Percentiles rank a stretch among this genome's conserved stretches.
Conservation (phyloP, 2,113 vertebrate species). For the Cygnus buccinator region DNA sequence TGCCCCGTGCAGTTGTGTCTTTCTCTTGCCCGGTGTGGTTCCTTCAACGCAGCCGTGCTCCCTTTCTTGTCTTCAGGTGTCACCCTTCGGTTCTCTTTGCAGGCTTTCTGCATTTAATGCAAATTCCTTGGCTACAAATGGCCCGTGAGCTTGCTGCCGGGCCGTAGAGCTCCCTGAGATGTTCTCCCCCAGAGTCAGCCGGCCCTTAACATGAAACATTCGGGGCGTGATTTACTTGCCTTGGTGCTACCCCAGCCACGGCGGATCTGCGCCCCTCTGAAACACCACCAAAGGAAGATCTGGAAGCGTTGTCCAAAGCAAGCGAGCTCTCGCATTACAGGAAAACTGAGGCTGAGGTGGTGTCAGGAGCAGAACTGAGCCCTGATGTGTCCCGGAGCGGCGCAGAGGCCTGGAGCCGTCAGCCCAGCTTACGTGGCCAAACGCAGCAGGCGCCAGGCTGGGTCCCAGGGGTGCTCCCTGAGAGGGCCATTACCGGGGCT, state of each 20-base stretch:
- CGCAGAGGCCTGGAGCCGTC: background rate
- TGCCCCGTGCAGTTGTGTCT: background rate
- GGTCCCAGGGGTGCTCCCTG: background rate
- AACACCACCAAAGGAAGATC: background rate
- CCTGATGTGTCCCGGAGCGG: background rate
- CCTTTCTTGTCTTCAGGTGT: background rate
- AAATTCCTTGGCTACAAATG: background rate
- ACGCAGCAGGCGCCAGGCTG: background rate
- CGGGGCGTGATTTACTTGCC: background rate
- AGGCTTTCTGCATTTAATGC: background rate
- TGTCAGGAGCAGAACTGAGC: background rate
- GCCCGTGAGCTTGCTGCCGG: background rate
- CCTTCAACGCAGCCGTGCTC: background rate
- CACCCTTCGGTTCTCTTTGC: background rate
- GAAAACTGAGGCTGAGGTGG: background rate
- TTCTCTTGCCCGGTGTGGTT: background rate
- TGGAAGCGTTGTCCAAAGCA: background rate
- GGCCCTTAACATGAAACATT: background rate
- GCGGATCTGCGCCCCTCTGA: background rate
- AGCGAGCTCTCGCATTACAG: background rate
- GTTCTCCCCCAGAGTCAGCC: background rate
- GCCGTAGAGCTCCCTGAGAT: background rate
- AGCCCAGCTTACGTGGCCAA: background rate
- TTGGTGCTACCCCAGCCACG: rapidly evolving
- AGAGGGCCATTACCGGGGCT: background rate